A percentile compares a stretch with the other conserved stretches of the same genome.
Evolutionary conservation across 2,888 invertebrate species (phyloP).

Genomic region (Eupeodes latifasciatus): DNA sequence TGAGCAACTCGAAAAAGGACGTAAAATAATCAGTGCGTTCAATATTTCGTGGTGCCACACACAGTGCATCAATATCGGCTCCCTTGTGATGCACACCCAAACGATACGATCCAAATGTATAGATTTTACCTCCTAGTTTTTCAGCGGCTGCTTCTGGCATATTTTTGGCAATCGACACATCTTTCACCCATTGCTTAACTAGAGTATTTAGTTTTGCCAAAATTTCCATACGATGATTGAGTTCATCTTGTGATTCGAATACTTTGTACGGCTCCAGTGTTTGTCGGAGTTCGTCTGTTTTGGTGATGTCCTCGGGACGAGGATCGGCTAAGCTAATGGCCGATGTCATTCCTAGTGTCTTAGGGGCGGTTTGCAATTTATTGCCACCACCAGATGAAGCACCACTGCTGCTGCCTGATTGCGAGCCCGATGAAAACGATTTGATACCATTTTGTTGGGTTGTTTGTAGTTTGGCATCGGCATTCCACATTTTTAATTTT

Average conservation of each 20-base stretch:
- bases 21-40: constrained; percentile 96
- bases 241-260: constrained; percentile 95
- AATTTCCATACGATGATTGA: constrained; percentile 95
- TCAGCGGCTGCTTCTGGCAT: constrained; percentile 96
- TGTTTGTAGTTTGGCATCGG: constrained; percentile 80
- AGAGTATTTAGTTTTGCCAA: constrained; percentile 93
- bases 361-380: constrained; percentile 60
- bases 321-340: constrained; percentile 95
- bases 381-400: constrained; percentile 52
- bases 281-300: constrained; percentile 89
- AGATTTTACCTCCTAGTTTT: constrained; percentile 98
- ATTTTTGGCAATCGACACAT: constrained; percentile 94
- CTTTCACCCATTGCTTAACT: constrained; percentile 97
- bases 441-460: constrained; percentile 81
- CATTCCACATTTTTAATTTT: constrained; percentile 82
- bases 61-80: constrained; percentile 99
- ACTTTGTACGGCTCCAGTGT: constrained; percentile 93
- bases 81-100: constrained; percentile 98
- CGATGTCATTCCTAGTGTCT: constrained; percentile 93
- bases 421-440: constrained; percentile 75
- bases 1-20: constrained; percentile 96
- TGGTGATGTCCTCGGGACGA: constrained; percentile 88
- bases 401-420: constrained; percentile 68
- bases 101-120: constrained; percentile 99
- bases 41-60: constrained; percentile 98